These are phyloP conservation scores for Dicaeum eximium DNA, from an alignment of 2,113 vertebrate genomes.

Conservation along the genomic window DNA sequence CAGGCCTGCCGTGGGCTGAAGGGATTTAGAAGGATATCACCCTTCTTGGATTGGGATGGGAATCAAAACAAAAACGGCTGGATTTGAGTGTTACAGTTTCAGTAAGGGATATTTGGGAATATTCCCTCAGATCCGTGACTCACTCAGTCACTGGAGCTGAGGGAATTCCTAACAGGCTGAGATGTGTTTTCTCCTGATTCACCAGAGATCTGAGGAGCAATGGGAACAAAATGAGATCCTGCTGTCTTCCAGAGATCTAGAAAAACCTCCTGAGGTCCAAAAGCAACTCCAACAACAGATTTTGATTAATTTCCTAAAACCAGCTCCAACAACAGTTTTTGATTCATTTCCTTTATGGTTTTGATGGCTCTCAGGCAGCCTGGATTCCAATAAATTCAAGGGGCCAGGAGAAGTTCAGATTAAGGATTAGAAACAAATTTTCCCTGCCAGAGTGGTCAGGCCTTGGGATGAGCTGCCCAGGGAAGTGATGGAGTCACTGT, in stretches of 20 bases:
- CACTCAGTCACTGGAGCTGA: neutral
- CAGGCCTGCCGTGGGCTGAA: neutral
- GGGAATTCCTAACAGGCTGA: neutral
- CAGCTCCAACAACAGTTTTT: neutral
- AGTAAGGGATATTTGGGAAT: neutral
- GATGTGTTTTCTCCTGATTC: neutral
- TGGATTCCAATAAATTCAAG: neutral
- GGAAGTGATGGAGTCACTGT: neutral
- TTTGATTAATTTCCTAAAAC: neutral
- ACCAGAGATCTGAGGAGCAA: neutral
- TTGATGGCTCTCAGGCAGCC: neutral
- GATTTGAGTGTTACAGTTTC: neutral
- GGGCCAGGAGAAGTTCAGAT: neutral
- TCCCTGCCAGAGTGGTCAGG: accelerated
- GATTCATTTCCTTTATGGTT: neutral
- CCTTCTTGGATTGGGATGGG: neutral
- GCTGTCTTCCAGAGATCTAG: neutral
- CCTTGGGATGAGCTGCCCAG: neutral
- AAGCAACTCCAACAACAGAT: neutral
- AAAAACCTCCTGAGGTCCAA: neutral
- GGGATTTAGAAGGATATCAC: neutral
- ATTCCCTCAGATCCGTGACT: neutral
- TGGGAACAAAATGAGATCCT: neutral
- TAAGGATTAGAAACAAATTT: neutral
- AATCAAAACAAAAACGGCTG: neutral